Evolutionary conservation across 1,140 invertebrate species (phyloP).

Genomic region (Hesperophylax magnus): DNA sequence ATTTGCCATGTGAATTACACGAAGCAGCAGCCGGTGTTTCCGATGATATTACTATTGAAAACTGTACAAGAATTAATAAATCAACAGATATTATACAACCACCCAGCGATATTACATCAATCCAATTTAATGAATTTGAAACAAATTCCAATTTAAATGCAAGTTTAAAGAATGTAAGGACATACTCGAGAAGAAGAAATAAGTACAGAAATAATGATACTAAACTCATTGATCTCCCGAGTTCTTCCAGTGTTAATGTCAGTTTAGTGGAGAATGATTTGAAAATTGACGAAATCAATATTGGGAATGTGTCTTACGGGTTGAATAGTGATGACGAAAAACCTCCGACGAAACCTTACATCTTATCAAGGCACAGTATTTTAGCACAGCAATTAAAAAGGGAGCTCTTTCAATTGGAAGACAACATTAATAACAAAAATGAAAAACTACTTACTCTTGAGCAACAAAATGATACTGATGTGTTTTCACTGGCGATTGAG

Average conservation of each 20-base stretch:
- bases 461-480: background rate
- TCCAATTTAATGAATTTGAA: background rate
- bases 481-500: background rate
- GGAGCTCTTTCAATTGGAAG: too few species aligned
- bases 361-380: background rate
- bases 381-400: background rate
- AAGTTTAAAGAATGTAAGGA: conserved; percentile 1
- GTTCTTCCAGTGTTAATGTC: conserved; percentile 54
- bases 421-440: too few species aligned
- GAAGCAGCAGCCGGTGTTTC: too few species aligned
- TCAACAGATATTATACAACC: too few species aligned
- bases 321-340: background rate
- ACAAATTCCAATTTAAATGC: background rate
- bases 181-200: conserved; percentile 20
- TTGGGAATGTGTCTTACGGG: background rate
- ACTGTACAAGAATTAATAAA: too few species aligned
- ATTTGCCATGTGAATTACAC: too few species aligned
- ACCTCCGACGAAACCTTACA: background rate
- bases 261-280: conserved; percentile 51
- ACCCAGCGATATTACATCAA: too few species aligned
- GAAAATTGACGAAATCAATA: conserved; percentile 25
- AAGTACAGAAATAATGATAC: conserved; percentile 20
- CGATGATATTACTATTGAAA: too few species aligned
- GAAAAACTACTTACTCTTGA: too few species aligned
- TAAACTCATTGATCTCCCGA: conserved; percentile 34